Percentiles rank a stretch among this genome's conserved stretches.
Evolutionary conservation across 2,113 vertebrate genomes (phyloP).

Genomic region (Montifringilla adamsi): DNA sequence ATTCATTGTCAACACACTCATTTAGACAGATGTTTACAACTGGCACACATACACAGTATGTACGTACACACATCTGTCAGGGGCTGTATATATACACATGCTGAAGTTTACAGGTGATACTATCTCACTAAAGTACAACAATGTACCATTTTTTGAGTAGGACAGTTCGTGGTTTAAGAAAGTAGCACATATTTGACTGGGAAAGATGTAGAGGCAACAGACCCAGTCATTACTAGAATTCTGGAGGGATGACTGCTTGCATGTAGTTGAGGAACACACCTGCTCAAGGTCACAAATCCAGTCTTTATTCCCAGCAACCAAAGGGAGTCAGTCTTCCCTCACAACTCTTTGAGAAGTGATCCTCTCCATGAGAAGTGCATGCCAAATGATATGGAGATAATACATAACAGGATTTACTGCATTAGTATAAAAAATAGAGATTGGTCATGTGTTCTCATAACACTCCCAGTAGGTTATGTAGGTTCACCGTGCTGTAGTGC

Average conservation of each 20-base stretch:
- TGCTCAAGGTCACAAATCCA: not conserved
- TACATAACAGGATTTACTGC: not conserved
- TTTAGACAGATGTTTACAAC: slow-evolving; percentile 25
- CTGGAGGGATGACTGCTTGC: not conserved
- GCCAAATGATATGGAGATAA: not conserved
- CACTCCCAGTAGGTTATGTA: not conserved
- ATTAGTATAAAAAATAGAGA: not conserved
- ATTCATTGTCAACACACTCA: slow-evolving; percentile 38
- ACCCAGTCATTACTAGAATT: not conserved
- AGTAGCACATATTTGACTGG: not conserved
- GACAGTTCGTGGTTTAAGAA: not conserved
- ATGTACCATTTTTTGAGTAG: not conserved
- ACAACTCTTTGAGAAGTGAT: not conserved
- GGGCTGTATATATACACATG: not conserved
- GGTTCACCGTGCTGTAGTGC: not conserved
- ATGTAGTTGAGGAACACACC: not conserved
- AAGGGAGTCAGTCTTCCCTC: slow-evolving; percentile 18
- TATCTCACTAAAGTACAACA: not conserved
- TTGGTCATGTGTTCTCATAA: not conserved
- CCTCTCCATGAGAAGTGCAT: not conserved
- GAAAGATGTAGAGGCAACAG: not conserved
- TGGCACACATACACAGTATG: not conserved
- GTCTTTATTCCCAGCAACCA: not conserved
- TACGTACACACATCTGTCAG: not conserved
- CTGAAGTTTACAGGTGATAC: not conserved